A percentile compares a stretch with the other conserved stretches of the same genome.
Evolutionary conservation across 2,113 vertebrate genomes (phyloP).

Genomic region (Bujurquina vittata): DNA sequence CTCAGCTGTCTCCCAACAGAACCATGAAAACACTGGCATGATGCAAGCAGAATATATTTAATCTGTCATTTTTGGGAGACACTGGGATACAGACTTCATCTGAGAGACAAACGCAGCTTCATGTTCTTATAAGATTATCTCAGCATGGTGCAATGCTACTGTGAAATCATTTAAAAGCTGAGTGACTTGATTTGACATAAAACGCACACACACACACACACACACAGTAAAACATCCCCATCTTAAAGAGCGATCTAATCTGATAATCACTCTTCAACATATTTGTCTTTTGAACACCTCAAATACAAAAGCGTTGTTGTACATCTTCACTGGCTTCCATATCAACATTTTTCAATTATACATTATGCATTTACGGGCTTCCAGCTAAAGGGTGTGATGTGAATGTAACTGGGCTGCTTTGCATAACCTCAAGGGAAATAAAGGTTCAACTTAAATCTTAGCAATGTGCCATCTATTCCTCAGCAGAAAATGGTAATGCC

Average conservation of each 20-base stretch:
- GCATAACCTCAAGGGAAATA: slow-evolving; percentile 28
- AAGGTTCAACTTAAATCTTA: slow-evolving; percentile 26
- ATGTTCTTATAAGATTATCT: slow-evolving; percentile 51
- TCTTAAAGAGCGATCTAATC: slow-evolving; percentile 46
- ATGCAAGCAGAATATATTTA: slow-evolving; percentile 33
- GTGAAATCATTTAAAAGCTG: slow-evolving; percentile 47
- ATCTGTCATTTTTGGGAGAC: slow-evolving; percentile 33
- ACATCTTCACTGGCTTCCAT: slow-evolving; percentile 27
- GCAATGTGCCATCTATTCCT: slow-evolving; percentile 25
- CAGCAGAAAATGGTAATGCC: slow-evolving; percentile 14
- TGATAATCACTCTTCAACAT: slow-evolving; percentile 25
- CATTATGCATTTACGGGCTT: slow-evolving; percentile 14
- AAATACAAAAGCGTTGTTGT: neutral
- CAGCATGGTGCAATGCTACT: slow-evolving; percentile 29
- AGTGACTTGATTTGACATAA: slow-evolving; percentile 22
- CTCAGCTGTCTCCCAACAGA: slow-evolving; percentile 28
- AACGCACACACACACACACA: neutral
- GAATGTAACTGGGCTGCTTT: slow-evolving; percentile 33
- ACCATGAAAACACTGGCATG: slow-evolving; percentile 38
- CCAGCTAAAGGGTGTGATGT: slow-evolving; percentile 34
- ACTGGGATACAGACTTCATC: slow-evolving; percentile 30
- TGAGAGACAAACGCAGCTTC: slow-evolving; percentile 43
- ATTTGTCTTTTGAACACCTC: neutral
- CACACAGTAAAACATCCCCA: neutral
- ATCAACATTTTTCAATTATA: slow-evolving; percentile 16